Evolutionary conservation across 2,888 invertebrate genomes (phyloP).

Genomic region (Xestoiulus laeticollis): DNA sequence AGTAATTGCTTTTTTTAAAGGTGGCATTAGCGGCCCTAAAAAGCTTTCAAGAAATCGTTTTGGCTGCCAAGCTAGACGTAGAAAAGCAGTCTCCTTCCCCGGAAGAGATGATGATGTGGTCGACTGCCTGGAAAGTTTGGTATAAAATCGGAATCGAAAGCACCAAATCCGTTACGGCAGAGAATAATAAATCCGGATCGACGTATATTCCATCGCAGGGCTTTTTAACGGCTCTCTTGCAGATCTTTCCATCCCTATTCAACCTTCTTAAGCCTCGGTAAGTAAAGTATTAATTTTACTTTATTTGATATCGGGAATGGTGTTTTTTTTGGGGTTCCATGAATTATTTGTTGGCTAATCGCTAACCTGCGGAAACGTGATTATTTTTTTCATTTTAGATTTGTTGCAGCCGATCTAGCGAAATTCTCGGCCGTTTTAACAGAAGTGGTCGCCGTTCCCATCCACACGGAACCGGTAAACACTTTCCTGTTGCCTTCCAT

Average conservation of each 20-base stretch:
- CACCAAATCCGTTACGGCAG: conserved; percentile 67
- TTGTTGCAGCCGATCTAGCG: conserved; percentile 77
- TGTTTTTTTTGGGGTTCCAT: no score
- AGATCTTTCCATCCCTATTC: conserved; percentile 95
- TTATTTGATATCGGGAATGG: neutral
- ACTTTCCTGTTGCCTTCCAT: conserved; percentile 79
- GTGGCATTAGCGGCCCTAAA: conserved; percentile 94
- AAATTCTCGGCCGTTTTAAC: conserved; percentile 80
- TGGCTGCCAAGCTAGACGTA: conserved; percentile 58
- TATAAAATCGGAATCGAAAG: conserved; percentile 83
- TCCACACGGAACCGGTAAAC: conserved; percentile 80
- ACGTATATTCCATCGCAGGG: conserved; percentile 88
- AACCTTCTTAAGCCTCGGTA: conserved; percentile 83
- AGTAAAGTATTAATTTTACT: conserved; percentile 58
- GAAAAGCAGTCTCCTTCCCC: conserved; percentile 12
- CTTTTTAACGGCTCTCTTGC: conserved; percentile 92
- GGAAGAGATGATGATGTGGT: conserved; percentile 70
- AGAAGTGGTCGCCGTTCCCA: conserved; percentile 81
- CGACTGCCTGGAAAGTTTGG: conserved; percentile 73
- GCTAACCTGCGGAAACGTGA: no score
- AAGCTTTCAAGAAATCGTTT: conserved; percentile 94
- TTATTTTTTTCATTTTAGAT: no score
- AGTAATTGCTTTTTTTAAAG: conserved; percentile 62
- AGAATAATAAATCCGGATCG: conserved; percentile 61
- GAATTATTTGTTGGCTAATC: no score